A percentile compares a stretch with the other conserved stretches of the same genome.
Conservation (phyloP, 1,140 invertebrate species). For the Acromyrmex heyeri region DNA sequence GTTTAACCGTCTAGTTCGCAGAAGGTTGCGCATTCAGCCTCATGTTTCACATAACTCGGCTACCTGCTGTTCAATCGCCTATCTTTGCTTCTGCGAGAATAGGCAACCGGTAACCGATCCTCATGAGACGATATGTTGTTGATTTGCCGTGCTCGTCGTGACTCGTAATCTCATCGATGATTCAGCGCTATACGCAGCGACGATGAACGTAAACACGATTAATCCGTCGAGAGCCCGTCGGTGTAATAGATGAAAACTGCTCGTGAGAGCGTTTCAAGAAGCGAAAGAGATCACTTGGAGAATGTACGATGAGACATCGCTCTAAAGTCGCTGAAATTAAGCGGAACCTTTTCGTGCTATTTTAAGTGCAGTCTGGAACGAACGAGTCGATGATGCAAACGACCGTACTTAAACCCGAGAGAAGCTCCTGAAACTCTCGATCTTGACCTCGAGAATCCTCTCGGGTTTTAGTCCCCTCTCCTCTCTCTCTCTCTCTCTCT, state of each 20-base stretch:
- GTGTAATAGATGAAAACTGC: constrained; percentile 31
- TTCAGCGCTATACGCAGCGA: constrained; percentile 47
- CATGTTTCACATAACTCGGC: constrained; percentile 59
- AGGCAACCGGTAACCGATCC: constrained; percentile 61
- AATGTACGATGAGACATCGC: neutral
- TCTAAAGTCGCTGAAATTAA: constrained; percentile 49
- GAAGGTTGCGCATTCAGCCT: constrained; percentile 41
- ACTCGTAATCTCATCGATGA: constrained; percentile 57
- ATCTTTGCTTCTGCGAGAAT: constrained; percentile 63
- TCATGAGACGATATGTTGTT: constrained; percentile 61
- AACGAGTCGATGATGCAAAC: constrained; percentile 72
- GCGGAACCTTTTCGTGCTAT: constrained; percentile 57
- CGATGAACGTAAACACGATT: constrained; percentile 51
- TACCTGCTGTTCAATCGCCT: constrained; percentile 61
- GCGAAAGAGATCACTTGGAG: neutral
- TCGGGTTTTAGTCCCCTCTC: constrained; percentile 71
- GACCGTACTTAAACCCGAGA: constrained; percentile 74
- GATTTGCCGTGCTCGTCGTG: constrained; percentile 29
- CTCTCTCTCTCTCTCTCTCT: constrained; percentile 66
- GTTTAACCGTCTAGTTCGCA: constrained; percentile 44
- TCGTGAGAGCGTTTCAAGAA: constrained; percentile 27
- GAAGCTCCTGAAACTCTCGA: constrained; percentile 73
- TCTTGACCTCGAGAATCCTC: constrained; percentile 78
- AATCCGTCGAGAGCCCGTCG: constrained; percentile 28
- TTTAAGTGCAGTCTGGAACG: constrained; percentile 63